phyloP scores from a whole-genome alignment of 2,888 invertebrate species.

The Coelopa pilipes region DNA sequence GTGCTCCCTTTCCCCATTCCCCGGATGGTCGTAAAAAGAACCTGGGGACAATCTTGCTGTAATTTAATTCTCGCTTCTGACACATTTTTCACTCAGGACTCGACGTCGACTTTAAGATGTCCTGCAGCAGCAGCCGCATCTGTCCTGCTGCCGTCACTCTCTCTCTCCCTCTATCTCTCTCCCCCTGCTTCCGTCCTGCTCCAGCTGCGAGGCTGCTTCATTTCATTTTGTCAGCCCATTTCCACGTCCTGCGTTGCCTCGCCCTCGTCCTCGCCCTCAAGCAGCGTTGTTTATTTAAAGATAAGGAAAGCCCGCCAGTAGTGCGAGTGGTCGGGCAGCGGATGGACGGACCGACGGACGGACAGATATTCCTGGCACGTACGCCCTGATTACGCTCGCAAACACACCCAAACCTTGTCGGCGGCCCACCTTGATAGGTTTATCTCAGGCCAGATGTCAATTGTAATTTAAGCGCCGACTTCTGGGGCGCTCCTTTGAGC shows the following conservation, averaged over 20 bases:
- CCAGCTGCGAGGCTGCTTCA: too few species aligned
- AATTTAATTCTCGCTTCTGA: constrained; percentile 24
- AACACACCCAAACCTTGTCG: background rate
- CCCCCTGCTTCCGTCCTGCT: too few species aligned
- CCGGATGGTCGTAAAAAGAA: too few species aligned
- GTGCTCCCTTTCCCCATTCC: background rate
- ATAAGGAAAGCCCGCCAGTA: background rate
- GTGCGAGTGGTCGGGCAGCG: too few species aligned
- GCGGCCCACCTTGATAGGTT: too few species aligned
- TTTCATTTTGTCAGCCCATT: background rate
- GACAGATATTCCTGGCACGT: background rate
- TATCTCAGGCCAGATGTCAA: too few species aligned
- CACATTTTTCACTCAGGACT: constrained; percentile 25
- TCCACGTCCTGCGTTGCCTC: background rate
- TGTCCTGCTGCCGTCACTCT: background rate
- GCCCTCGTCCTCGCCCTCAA: background rate
- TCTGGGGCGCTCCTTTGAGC: too few species aligned
- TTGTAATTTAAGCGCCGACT: too few species aligned
- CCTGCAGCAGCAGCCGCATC: background rate
- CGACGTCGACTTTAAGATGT: background rate
- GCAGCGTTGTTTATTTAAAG: background rate
- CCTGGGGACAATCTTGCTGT: background rate
- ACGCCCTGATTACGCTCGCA: background rate
- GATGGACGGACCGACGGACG: background rate
- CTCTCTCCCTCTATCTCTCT: too few species aligned